A percentile compares a stretch with the other conserved stretches of the same genome.
phyloP scores from a whole-genome alignment of 2,113 vertebrate species.

The Tragelaphus scriptus region DNA sequence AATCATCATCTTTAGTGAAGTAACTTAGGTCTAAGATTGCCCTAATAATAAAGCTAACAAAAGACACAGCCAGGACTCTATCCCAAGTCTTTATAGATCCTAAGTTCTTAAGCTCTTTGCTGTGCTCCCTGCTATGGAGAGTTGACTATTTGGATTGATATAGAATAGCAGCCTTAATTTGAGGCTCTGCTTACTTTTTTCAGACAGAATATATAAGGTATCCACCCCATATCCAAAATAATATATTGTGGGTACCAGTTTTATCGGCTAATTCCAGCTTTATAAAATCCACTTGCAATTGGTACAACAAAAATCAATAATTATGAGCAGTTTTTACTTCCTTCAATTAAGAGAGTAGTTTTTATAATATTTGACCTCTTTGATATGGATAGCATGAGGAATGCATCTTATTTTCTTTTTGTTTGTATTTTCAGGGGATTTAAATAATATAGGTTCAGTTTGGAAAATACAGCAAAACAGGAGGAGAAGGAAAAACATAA shows the following conservation, averaged over 20 bases:
- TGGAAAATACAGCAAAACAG: constrained; percentile 12
- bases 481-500: background rate
- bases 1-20: background rate
- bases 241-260: background rate
- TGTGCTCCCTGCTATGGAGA: background rate
- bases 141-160: background rate
- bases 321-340: background rate
- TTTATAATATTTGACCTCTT: background rate
- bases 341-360: background rate
- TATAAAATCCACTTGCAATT: constrained; percentile 5
- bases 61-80: constrained; percentile 6
- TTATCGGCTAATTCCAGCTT: background rate
- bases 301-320: background rate
- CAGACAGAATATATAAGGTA: background rate
- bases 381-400: background rate
- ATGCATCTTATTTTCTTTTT: background rate
- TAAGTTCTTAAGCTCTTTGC: background rate
- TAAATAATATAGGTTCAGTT: background rate
- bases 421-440: background rate
- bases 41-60: background rate
- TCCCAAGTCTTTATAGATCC: background rate
- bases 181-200: background rate
- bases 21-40: background rate
- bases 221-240: background rate
- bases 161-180: background rate